Base-by-base conservation (phyloP, 1,140 invertebrate genomes). In the Listronotus bonariensis region DNA sequence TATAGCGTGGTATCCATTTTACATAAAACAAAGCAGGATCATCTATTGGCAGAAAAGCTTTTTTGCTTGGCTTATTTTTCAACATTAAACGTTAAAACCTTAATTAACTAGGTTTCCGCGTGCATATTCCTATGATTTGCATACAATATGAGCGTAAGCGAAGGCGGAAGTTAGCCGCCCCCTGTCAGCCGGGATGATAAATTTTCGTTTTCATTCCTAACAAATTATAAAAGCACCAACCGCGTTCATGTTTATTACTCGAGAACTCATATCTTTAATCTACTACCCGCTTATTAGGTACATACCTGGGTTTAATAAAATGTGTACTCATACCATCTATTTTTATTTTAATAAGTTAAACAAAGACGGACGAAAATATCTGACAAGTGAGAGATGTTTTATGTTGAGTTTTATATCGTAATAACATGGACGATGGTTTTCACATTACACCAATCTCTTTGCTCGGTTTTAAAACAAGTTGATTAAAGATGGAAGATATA, bases 81-180 rank as follows among this genome's bases (percentile, higher is more conserved):
- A 36, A 32, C 49, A 52, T 15, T 38, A 52, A 52, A 34, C 31
- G 11, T 52, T 52, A 36, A 32, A 38, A 52, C 34, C 31, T 38
- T 31, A 52, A 52, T 52, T 32, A 32, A 52, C 31, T 8, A 32
- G 49, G 49, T 52, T 52, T 36, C 49, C 34, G 26, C 57, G 57
- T 60, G 57, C 41, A 53, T 45, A 62, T 62, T 62, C 49, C 49
- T 53, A 62, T 62, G 49, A 62, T 62, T 62, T 53, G 49, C 59
- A 62, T 62, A 62, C 59, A 62, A 62, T 62, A 62, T 62, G 59
- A 62, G 26, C 49, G 59, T 54, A 54, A 53, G 45, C 59, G 49
- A 53, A 62, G 59, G 59, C 59, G 59, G 59, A 62, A 62, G 59
- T 46, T 18, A 51, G 48, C 57, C 57, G 48, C 49, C 59, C 51